Base-by-base conservation (phyloP, 2,797 vertebrate species). In the Cryptoblepharus egeriae region DNA sequence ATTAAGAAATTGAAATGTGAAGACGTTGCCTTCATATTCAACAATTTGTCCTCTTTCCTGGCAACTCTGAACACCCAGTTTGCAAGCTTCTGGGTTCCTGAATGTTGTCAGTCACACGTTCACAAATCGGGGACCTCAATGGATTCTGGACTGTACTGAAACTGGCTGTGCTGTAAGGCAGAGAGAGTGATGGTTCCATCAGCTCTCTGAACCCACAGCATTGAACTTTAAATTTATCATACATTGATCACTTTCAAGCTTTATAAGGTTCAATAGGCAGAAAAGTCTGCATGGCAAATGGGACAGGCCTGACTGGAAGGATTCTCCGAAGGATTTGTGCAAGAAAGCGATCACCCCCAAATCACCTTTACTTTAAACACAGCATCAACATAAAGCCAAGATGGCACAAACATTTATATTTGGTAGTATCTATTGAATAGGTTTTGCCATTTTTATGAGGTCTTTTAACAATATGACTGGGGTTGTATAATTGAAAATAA, bases 401-500 rank as follows among this genome's bases (percentile, higher is more conserved):
- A 70, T 58, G 16, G 70, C 28, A 45, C 68, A 85, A 49, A 37
- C 74, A 80, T 58, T 13, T 75, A 2, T 45, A 77, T n/a, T n/a
- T n/a, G n/a, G n/a, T n/a, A n/a, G n/a, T n/a, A n/a, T n/a, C n/a
- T n/a, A n/a, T 58, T 77, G 37, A 39, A 78, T 60, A 24, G 0
- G 0, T 77, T 83, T 82, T 86, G 45, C 52, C 35, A 71, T 68
- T 65, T 68, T 67, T 37, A 81, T 78, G 18, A 85, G 28, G 1
- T 73, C 71, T 78, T 78, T 4, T 87, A 63, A 81, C 45, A 80
- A 73, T 0, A 0, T 18, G 10, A 65, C 80, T 77, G 77, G 24
- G 32, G 7, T n/a, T 24, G 32, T 6, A 3, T 88, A 84, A 92
- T 85, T 58, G 84, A 39, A 82, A 79, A n/a, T 45, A 81, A 49